Conservation (phyloP, 1,140 invertebrate species). For the Globodera rostochiensis region DNA sequence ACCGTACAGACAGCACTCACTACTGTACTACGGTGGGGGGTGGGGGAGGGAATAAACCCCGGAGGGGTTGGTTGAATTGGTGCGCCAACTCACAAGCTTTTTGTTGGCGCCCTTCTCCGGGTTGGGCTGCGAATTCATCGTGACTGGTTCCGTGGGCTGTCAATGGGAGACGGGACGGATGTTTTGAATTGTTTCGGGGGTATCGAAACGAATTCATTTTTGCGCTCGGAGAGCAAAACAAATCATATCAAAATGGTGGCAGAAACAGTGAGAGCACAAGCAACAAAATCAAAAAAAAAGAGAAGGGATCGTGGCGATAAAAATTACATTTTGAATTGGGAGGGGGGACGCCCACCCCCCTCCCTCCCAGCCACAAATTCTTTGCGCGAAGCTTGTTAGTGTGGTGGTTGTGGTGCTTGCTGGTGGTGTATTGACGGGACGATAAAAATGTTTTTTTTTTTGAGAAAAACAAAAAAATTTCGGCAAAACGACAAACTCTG, state of each 20-base stretch:
- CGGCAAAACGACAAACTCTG: background rate
- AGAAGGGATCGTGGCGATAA: constrained; percentile 3
- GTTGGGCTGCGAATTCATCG: constrained; percentile 41
- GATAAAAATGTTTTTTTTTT: background rate
- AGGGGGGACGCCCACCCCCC: background rate
- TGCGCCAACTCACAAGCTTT: constrained; percentile 48
- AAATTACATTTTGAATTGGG: too few species aligned
- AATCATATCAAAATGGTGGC: background rate
- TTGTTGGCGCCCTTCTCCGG: constrained; percentile 41
- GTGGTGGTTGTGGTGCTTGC: background rate
- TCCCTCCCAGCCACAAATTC: constrained; percentile 31
- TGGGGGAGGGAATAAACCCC: background rate
- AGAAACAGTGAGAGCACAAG: background rate
- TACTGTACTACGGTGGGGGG: background rate
- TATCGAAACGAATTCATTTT: background rate
- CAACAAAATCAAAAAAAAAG: background rate
- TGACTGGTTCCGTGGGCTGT: constrained; percentile 44
- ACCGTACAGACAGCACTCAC: too few species aligned
- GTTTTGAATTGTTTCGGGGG: constrained; percentile 1
- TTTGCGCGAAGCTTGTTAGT: background rate
- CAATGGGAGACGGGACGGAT: background rate
- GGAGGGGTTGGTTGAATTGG: background rate
- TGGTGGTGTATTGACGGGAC: background rate
- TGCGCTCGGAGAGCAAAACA: background rate
- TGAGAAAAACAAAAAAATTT: background rate